These are phyloP conservation scores for Ursus arctos DNA, from an alignment of 2,113 vertebrate species.

Conservation along the genomic window DNA sequence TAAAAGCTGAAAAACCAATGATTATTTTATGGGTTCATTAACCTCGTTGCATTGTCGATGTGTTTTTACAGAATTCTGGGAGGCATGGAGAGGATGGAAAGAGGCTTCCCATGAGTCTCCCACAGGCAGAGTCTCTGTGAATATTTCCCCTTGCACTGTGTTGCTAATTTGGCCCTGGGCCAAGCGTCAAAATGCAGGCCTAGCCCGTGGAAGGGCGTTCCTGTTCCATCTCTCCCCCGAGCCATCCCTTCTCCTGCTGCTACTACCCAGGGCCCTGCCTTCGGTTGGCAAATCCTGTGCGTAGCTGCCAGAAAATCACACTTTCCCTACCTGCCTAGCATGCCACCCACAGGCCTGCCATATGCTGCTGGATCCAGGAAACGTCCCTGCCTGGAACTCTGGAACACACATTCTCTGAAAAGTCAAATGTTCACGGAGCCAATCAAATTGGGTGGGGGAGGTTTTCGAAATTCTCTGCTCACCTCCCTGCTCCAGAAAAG, in stretches of 20 bases:
- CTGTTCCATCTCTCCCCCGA: neutral
- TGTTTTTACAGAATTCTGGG: neutral
- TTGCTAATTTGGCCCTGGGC: neutral
- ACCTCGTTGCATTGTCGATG: neutral
- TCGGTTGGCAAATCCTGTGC: neutral
- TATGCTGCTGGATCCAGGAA: neutral
- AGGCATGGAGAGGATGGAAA: neutral
- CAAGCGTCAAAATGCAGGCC: neutral
- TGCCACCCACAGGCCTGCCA: neutral
- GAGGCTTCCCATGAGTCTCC: neutral
- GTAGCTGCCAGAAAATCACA: neutral
- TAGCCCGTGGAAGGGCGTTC: neutral
- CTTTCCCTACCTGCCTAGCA: neutral
- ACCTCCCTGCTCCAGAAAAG: neutral
- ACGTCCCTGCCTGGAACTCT: neutral
- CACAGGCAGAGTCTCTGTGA: neutral
- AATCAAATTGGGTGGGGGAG: neutral
- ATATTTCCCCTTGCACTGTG: neutral
- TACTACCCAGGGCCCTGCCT: neutral
- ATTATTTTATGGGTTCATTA: constrained; percentile 13
- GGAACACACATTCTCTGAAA: neutral
- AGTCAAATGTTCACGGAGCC: neutral
- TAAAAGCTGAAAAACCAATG: neutral
- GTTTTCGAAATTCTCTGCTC: neutral
- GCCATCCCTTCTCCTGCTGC: neutral